Evolutionary conservation across 2,113 vertebrate genomes (phyloP), one percentile per base, ranked within the genome.

Genomic region (Anarhynchus alexandrinus): DNA sequence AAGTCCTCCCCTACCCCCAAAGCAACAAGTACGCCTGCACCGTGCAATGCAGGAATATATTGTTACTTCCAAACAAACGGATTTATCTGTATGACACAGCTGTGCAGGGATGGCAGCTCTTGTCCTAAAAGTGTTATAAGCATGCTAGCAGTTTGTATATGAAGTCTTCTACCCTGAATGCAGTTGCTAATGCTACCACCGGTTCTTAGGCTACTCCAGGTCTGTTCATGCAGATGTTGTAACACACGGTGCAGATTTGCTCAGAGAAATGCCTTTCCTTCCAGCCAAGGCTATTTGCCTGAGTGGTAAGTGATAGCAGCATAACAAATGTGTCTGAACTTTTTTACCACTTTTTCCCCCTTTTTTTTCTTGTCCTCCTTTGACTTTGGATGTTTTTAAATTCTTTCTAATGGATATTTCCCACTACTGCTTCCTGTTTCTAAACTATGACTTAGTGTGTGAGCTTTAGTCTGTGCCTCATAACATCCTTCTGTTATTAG

Each of bases 251-350:
- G 13, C 26, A 77, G 26, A 61, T 80, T 36, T 86, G n/a, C 15
- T 67, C 25, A 58, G 65, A 82, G 51, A 79, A 66, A 76, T 47
- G 30, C 7, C 40, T 34, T 84, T 88, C 9, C 17, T 66, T 42
- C 27, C 45, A 74, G n/a, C 10, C n/a, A n/a, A 42, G 42, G 22
- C 9, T 47, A 3, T 58, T 64, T 79, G 22, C 36, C 47, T 23
- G 22, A 54, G 9, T 43, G 17, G 14, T 49, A 71, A 51, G 26
- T 66, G 19, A 5, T 8, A 26, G 27, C 2, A 55, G 5, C 15
- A 67, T 5, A 61, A 59, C 26, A 0, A 0, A 36, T 0, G 4
- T 11, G 3, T n/a, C 38, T 82, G 38, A 82, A 82, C 4, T 34
- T 77, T 82, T 27, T 59, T 45, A 54, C 30, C 49, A 9, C 27